Conservation (phyloP, 2,113 vertebrate genomes). For the Scomber scombrus region DNA sequence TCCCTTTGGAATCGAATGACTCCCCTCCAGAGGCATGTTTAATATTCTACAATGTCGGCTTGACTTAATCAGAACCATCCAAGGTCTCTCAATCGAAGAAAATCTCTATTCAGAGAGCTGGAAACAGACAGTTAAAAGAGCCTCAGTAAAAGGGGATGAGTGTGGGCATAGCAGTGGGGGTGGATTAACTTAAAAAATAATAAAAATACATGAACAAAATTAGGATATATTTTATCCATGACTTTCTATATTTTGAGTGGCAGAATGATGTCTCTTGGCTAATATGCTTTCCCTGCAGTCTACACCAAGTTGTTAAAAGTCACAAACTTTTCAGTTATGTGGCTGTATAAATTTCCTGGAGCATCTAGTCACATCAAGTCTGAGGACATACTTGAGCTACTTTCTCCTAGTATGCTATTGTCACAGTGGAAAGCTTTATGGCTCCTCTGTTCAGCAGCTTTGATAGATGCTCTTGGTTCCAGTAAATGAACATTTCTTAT, state of each 20-base stretch:
- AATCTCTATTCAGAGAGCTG: conserved; percentile 74
- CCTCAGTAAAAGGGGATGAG: conserved; percentile 21
- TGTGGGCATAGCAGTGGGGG: conserved; percentile 22
- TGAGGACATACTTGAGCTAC: conserved; percentile 46
- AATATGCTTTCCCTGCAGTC: conserved; percentile 45
- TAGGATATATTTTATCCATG: conserved; percentile 48
- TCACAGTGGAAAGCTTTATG: conserved; percentile 42
- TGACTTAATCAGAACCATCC: conserved; percentile 80
- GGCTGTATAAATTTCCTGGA: conserved; percentile 22
- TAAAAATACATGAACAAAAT: conserved; percentile 45
- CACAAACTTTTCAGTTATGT: conserved; percentile 31
- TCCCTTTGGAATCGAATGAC: conserved; percentile 85
- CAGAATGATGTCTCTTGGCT: conserved; percentile 43
- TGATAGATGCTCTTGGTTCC: conserved; percentile 57
- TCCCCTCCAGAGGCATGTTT: conserved; percentile 75
- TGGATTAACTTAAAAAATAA: conserved; percentile 18
- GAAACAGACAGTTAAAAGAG: conserved; percentile 61
- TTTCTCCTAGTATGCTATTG: conserved; percentile 44
- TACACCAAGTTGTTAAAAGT: conserved; percentile 48
- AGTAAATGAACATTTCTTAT: conserved; percentile 62
- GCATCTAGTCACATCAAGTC: conserved; percentile 43
- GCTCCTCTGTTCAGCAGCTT: conserved; percentile 44
- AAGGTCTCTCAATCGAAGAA: conserved; percentile 80
- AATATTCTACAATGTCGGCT: conserved; percentile 82
- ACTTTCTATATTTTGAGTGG: conserved; percentile 42